A percentile compares a stretch with the other conserved stretches of the same genome.
Conservation (phyloP, 1,140 invertebrate species). For the Prorops nasuta region DNA sequence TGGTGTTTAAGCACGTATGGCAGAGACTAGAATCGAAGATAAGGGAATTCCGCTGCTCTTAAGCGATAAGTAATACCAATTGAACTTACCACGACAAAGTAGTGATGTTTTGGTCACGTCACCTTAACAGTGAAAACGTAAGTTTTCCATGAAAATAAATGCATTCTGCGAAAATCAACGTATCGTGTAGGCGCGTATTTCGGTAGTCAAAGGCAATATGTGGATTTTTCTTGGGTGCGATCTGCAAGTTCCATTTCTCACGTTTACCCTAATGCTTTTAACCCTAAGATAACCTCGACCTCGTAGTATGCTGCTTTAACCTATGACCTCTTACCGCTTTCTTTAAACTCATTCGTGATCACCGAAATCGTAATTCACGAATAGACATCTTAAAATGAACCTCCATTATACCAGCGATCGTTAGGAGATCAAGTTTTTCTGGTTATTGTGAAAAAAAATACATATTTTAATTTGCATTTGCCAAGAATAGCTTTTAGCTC, state of each 20-base stretch:
- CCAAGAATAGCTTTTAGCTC: too few species aligned
- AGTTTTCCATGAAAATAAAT: constrained; percentile 30
- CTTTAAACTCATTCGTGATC: neutral
- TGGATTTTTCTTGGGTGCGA: neutral
- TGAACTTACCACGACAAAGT: constrained; percentile 14
- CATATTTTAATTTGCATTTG: too few species aligned
- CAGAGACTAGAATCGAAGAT: constrained; percentile 41
- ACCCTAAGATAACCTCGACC: constrained; percentile 18
- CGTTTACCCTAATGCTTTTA: neutral
- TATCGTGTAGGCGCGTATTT: constrained; percentile 28
- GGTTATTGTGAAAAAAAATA: neutral
- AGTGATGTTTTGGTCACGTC: constrained; percentile 29
- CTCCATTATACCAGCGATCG: constrained; percentile 23
- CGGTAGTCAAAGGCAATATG: constrained; percentile 30
- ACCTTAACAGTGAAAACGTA: constrained; percentile 32
- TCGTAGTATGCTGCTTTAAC: constrained; percentile 6
- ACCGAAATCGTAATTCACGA: constrained; percentile 5
- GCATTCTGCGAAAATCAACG: too few species aligned
- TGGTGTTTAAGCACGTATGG: constrained; percentile 42
- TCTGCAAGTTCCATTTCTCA: neutral
- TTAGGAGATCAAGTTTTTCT: constrained; percentile 10
- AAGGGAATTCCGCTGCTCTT: constrained; percentile 26
- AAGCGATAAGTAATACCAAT: constrained; percentile 14
- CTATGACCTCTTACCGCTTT: constrained; percentile 3
- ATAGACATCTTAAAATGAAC: constrained; percentile 3